Percentiles rank a stretch among this genome's conserved stretches.
Conservation (phyloP, 2,113 vertebrate species). For the Mustela lutreola region DNA sequence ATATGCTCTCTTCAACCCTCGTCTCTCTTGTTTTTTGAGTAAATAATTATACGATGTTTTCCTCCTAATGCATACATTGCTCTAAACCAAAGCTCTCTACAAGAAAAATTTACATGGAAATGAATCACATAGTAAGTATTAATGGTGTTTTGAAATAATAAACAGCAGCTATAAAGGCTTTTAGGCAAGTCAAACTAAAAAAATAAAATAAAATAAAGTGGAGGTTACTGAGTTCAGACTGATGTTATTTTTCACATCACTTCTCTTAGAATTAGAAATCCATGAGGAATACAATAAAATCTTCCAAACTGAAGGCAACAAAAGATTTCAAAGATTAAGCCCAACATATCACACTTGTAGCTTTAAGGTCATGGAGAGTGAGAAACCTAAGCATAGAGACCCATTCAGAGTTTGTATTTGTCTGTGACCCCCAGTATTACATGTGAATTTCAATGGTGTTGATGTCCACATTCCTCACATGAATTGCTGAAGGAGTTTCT, state of each 20-base stretch:
- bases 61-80: slow-evolving; percentile 69
- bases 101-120: slow-evolving; percentile 79
- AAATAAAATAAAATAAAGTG: slow-evolving; percentile 65
- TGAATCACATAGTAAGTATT: slow-evolving; percentile 76
- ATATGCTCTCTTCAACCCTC: slow-evolving; percentile 59
- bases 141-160: slow-evolving; percentile 82
- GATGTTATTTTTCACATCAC: slow-evolving; percentile 68
- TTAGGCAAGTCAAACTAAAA: slow-evolving; percentile 82
- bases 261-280: slow-evolving; percentile 61
- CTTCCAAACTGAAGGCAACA: slow-evolving; percentile 36
- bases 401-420: background rate
- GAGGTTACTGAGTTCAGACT: slow-evolving; percentile 60
- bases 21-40: slow-evolving; percentile 78
- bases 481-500: slow-evolving; percentile 33
- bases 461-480: background rate
- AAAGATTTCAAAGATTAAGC: slow-evolving; percentile 56
- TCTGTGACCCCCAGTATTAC: background rate
- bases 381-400: slow-evolving; percentile 2
- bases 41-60: slow-evolving; percentile 81
- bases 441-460: background rate
- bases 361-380: slow-evolving; percentile 31
- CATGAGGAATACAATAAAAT: slow-evolving; percentile 57
- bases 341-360: background rate
- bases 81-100: slow-evolving; percentile 71
- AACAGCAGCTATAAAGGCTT: slow-evolving; percentile 60